Evolutionary conservation across 2,113 vertebrate genomes (phyloP), one percentile per base, ranked within the genome.

Genomic region (Corydoras sp.): DNA sequence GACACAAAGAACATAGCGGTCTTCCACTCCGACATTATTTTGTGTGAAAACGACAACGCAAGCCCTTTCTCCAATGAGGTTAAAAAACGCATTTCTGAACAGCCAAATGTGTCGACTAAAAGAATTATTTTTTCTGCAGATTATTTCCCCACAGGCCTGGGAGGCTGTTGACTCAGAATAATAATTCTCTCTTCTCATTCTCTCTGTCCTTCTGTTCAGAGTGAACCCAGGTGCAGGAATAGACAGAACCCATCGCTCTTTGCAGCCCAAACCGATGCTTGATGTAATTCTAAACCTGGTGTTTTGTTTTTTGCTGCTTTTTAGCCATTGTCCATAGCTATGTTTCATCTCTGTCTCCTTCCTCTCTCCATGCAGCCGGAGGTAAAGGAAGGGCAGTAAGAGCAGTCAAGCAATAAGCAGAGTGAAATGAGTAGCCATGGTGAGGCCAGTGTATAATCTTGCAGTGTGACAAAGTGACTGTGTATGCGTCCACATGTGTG

Each of bases 121-220:
- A 75, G 74, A 69, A 76, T 31, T 66, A n/a, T 65, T 76, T 79
- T 24, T 75, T 69, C 73, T 72, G 73, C 73, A 72, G 65, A 66
- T 76, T 73, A 55, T 70, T 62, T 72, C 73, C 73, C 66, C 43
- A 49, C 3, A 18, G 73, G 76, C 58, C 63, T 12, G 13, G 62
- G 14, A 68, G 67, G 74, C 58, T 79, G 76, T 71, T 74, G 68
- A 77, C 68, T 74, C 71, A 74, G 76, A 74, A 77, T 71, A 70
- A 77, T 77, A 24, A 76, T 79, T 79, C 65, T 71, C 63, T 61
- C 15, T 13, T 48, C 60, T 64, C 63, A 56, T 31, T 72, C 65
- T 60, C 66, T 58, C 58, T 58, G 58, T 67, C 76, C 76, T 71
- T 74, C 72, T 78, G 72, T 78, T 74, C 58, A 15, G 35, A 68